These are phyloP conservation scores for Aptenodytes forsteri DNA, from an alignment of 2,113 vertebrate genomes.

Conservation along the genomic window DNA sequence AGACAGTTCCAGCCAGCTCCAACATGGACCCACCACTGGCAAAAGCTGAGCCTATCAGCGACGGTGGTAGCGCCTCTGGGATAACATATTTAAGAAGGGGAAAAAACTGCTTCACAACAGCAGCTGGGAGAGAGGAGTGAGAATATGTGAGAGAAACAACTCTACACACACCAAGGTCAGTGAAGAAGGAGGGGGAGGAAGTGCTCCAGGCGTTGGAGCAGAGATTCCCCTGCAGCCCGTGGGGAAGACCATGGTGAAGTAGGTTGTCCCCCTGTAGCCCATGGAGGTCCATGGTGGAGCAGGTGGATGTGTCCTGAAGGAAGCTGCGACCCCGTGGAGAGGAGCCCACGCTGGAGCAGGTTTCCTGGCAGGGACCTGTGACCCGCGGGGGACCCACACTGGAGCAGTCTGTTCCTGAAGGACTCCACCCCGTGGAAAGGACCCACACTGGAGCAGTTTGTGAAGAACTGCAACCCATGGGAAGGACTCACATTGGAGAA, in stretches of 20 bases:
- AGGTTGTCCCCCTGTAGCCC: neutral
- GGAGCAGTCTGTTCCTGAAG: neutral
- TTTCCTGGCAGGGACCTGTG: neutral
- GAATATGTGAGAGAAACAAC: neutral
- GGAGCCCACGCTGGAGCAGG: neutral
- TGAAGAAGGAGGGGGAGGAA: neutral
- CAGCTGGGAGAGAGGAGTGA: neutral
- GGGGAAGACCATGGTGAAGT: neutral
- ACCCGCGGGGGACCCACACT: fast-evolving
- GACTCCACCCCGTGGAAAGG: fast-evolving
- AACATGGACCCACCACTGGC: fast-evolving
- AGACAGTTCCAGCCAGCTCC: neutral
- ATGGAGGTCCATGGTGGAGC: fast-evolving
- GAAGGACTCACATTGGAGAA: neutral
- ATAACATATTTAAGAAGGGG: neutral
- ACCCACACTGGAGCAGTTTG: neutral
- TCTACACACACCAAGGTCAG: neutral
- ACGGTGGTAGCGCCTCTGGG: neutral
- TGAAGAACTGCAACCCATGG: neutral
- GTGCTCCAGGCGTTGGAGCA: fast-evolving
- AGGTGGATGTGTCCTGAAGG: neutral
- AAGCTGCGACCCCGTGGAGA: neutral
- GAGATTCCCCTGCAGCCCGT: neutral
- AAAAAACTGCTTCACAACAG: neutral
- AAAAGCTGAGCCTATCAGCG: neutral